Evolutionary conservation across 1,140 invertebrate species (phyloP), one percentile per base, ranked within the genome.

Genomic region (Ceratoteleas bidentatus): DNA sequence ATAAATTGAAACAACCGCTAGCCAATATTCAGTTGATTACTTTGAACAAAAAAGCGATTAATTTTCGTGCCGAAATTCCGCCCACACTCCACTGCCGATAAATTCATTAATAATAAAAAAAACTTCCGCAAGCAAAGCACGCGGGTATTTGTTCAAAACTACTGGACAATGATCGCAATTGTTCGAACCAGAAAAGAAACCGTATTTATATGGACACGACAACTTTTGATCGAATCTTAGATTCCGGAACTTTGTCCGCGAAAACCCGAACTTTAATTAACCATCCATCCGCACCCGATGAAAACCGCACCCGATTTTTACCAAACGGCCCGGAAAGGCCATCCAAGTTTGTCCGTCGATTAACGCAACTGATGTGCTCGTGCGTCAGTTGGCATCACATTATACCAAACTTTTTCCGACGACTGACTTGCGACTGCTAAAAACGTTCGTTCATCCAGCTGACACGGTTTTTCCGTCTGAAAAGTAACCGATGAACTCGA

Each of bases 301-400:
- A n/a, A n/a, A 81, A 81, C 54, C 72, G 14, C 79, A 50, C 9
- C 65, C 56, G 56, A 70, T 61, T 72, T 81, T 66, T 81, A 66
- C 68, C 66, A 66, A 75, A 72, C 58, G 79, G 47, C 72, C 73
- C 24, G 79, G 72, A 81, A 76, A 76, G 50, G 68, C 34, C 73
- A 65, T 40, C 54, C 43, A 81, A 81, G 78, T 85, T 83, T 70
- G 73, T 76, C 58, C 64, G 70, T 80, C 79, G 78, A 85, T 85
- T 84, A 85, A 85, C 75, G 79, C 79, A 79, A 60, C 52, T 57
- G 72, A 75, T 70, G 70, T 49, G 62, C 43, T 62, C 58, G 34
- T 47, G 16, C 66, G 45, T 75, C 66, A 58, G 43, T 57, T 52
- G 66, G 58, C 66, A 34, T 64, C 34, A 60, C 49, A 76, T 76